phyloP scores from a whole-genome alignment of 2,888 invertebrate genomes.

The Ectobius pallidus region DNA sequence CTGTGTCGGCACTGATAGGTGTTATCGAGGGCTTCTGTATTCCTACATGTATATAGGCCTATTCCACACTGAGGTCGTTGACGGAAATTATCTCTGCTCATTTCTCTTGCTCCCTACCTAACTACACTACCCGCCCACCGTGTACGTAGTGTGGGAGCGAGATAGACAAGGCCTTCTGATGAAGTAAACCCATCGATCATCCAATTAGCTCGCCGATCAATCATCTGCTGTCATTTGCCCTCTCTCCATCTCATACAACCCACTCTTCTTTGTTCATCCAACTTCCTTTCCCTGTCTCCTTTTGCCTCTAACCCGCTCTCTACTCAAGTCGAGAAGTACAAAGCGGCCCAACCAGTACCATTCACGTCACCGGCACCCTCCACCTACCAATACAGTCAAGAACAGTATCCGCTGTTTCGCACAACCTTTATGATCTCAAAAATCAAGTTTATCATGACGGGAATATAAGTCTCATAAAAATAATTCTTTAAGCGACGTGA shows the following conservation, averaged over 20 bases:
- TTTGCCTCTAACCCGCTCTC: constrained; percentile 26
- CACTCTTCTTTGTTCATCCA: constrained; percentile 6
- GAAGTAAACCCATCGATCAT: constrained; percentile 68
- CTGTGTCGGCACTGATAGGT: constrained; percentile 5
- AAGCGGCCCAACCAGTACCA: constrained; percentile 21
- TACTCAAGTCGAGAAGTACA: constrained; percentile 36
- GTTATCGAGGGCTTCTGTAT: background rate
- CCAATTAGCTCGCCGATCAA: constrained; percentile 77
- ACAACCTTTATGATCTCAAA: too few relatives aligned
- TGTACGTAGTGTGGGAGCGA: constrained; percentile 40
- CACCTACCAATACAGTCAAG: background rate
- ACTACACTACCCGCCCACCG: constrained; percentile 15
- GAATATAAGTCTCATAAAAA: too few relatives aligned
- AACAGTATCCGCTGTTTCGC: background rate
- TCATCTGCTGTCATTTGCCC: constrained; percentile 57
- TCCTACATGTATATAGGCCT: too few relatives aligned
- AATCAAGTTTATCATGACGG: too few relatives aligned
- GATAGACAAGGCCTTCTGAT: constrained; percentile 35
- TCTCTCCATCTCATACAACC: constrained; percentile 26
- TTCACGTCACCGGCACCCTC: constrained; percentile 18
- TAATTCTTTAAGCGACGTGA: too few relatives aligned
- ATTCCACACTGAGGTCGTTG: constrained; percentile 32
- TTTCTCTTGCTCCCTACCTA: constrained; percentile 19
- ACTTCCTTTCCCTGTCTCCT: constrained; percentile 21
- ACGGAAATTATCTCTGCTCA: constrained; percentile 36